phyloP scores from a whole-genome alignment of 2,888 invertebrate genomes.

The Philonicus albiceps region DNA sequence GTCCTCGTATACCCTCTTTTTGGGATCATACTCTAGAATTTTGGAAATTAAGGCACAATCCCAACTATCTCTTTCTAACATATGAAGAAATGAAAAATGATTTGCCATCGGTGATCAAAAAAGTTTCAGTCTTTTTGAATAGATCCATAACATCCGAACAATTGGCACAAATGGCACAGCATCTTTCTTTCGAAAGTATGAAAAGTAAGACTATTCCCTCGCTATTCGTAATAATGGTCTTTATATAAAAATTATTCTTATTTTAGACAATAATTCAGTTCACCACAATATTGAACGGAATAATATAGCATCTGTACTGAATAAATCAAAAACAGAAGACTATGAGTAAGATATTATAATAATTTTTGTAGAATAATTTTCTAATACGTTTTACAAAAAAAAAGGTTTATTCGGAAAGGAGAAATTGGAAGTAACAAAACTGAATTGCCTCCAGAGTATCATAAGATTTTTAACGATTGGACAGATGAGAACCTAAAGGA shows the following conservation, averaged over 20 bases:
- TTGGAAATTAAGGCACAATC: slow-evolving; percentile 52
- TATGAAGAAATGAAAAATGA: slow-evolving; percentile 55
- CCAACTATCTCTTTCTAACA: slow-evolving; percentile 53
- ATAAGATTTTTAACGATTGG: not conserved
- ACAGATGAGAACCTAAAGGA: not conserved
- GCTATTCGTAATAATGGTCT: not conserved
- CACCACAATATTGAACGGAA: not conserved
- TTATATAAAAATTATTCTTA: not conserved
- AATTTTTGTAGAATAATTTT: not conserved
- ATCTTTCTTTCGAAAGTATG: slow-evolving; percentile 49
- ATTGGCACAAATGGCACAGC: slow-evolving; percentile 35
- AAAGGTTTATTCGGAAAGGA: slow-evolving; percentile 13
- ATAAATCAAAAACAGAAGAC: not conserved
- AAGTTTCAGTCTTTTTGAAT: slow-evolving; percentile 47
- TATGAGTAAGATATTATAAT: not conserved
- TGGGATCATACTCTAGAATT: slow-evolving; percentile 55
- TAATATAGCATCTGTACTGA: not conserved
- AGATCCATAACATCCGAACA: slow-evolving; percentile 40
- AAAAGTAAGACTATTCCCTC: slow-evolving; percentile 26
- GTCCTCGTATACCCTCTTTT: slow-evolving; percentile 49
- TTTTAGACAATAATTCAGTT: not conserved
- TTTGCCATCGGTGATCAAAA: slow-evolving; percentile 48
- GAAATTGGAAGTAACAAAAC: slow-evolving; percentile 3
- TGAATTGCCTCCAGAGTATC: not conserved
- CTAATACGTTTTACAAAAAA: not conserved